phyloP scores from a whole-genome alignment of 2,888 invertebrate genomes.

The Tetropium fuscum region DNA sequence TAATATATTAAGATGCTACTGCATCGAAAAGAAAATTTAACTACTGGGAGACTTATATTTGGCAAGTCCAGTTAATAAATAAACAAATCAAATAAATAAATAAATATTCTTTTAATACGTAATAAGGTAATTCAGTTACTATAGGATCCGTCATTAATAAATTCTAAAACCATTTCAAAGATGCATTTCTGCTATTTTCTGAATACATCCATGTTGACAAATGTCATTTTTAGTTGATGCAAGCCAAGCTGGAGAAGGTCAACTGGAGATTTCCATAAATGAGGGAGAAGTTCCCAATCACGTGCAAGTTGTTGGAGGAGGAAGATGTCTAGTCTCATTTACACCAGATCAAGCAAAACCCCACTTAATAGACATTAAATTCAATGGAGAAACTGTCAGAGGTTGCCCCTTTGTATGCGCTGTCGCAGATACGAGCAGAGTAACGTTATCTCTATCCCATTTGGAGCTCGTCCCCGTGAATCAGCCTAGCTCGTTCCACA shows the following conservation, averaged over 20 bases:
- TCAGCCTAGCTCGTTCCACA: conserved; percentile 82
- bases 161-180: conserved; percentile 13
- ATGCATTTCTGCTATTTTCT: conserved; percentile 1
- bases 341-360: conserved; percentile 92
- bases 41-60: no score
- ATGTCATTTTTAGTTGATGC: conserved; percentile 85
- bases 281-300: conserved; percentile 99
- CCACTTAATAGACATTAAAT: conserved; percentile 95
- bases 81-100: no score
- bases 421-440: conserved; percentile 83
- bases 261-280: conserved; percentile 98
- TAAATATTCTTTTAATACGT: no score
- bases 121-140: no score
- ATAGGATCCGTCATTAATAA: no score
- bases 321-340: conserved; percentile 93
- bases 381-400: conserved; percentile 93
- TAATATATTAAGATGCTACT: no score
- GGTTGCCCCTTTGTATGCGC: conserved; percentile 93
- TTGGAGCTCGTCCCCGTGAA: conserved; percentile 89
- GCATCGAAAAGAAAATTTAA: no score
- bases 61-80: no score
- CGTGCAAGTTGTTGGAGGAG: conserved; percentile 96
- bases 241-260: conserved; percentile 98
- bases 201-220: not conserved
- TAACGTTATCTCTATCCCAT: conserved; percentile 78